A percentile compares a stretch with the other conserved stretches of the same genome.
These are phyloP conservation scores for Rousettus leschenaultii DNA, from an alignment of 2,113 vertebrate genomes.

Conservation along the genomic window DNA sequence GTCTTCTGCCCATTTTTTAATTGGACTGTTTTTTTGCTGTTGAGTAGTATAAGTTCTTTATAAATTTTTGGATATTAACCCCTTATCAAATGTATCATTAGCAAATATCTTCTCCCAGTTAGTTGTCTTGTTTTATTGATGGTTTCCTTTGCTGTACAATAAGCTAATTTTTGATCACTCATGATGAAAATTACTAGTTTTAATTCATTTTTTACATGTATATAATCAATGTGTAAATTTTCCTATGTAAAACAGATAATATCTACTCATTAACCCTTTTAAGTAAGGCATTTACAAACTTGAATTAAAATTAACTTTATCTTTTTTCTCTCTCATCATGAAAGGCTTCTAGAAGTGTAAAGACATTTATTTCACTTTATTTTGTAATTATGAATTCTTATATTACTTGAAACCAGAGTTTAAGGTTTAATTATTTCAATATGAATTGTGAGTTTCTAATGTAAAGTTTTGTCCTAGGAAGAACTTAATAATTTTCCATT, in stretches of 20 bases:
- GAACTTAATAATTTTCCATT: neutral
- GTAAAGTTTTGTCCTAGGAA: neutral
- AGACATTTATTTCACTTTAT: neutral
- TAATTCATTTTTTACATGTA: neutral
- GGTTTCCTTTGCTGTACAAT: neutral
- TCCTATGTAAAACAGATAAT: neutral
- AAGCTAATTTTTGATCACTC: neutral
- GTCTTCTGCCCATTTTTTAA: no score
- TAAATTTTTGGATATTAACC: no score
- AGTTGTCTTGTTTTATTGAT: no score
- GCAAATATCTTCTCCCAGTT: no score
- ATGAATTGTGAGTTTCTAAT: neutral
- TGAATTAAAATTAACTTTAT: neutral
- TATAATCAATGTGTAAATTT: neutral
- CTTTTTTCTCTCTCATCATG: neutral
- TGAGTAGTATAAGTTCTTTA: no score
- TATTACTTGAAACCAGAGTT: neutral
- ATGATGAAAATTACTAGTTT: neutral
- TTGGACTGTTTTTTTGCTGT: no score
- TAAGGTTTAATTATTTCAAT: neutral
- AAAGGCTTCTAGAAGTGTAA: rapidly evolving
- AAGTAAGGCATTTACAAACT: neutral
- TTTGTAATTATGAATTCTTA: neutral
- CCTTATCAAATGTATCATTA: no score
- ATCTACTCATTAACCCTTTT: neutral